Evolutionary conservation across 1,140 invertebrate species (phyloP).

Genomic region (Armadillidium nasatum): DNA sequence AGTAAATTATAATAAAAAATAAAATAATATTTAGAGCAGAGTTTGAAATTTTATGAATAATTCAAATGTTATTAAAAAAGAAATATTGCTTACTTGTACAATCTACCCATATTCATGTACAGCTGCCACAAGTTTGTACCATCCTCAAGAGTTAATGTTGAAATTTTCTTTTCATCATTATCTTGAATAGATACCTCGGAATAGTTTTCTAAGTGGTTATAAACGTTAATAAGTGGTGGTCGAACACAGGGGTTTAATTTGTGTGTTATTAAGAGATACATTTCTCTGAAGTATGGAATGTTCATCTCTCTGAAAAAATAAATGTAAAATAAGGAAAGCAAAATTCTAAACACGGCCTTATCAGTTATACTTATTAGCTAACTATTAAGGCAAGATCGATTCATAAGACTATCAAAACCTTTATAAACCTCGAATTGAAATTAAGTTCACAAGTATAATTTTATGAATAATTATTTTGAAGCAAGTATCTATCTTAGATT

Average conservation of each 20-base stretch:
- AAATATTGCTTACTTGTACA: slow-evolving; percentile 31
- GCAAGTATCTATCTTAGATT: no score
- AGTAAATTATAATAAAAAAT: no score
- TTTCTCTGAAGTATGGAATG: slow-evolving; percentile 36
- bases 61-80: no score
- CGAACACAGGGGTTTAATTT: slow-evolving; percentile 41
- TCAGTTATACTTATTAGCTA: neutral
- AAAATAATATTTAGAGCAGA: no score
- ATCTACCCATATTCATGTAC: slow-evolving; percentile 35
- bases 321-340: neutral
- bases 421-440: no score
- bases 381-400: neutral
- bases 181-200: neutral
- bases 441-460: no score
- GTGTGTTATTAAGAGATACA: slow-evolving; percentile 37
- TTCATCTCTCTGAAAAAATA: slow-evolving; percentile 33
- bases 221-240: slow-evolving; percentile 40
- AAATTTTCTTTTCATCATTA: neutral
- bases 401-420: no score
- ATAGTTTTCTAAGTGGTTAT: slow-evolving; percentile 30
- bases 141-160: slow-evolving; percentile 27
- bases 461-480: no score
- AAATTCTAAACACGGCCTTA: no score
- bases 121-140: slow-evolving; percentile 40
- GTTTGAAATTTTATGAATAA: no score